Evolutionary conservation across 2,888 invertebrate genomes (phyloP).

Genomic region (Geophilus truncorum): DNA sequence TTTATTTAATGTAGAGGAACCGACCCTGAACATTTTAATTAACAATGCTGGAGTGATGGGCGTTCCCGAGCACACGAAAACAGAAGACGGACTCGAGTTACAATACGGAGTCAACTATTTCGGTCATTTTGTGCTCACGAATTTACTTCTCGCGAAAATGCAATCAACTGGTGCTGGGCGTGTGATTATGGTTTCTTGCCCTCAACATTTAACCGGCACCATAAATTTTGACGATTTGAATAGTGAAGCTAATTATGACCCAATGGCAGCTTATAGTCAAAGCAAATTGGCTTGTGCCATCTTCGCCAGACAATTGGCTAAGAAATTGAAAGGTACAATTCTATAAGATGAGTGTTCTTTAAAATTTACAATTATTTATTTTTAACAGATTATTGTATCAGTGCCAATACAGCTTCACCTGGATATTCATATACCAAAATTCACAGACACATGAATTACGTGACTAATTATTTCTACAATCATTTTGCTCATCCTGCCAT

Average conservation of each 20-base stretch:
- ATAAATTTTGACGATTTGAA: slow-evolving; percentile 9
- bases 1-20: slow-evolving; percentile 52
- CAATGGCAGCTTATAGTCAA: not conserved
- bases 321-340: not conserved
- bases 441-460: not conserved
- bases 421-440: not conserved
- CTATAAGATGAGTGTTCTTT: too few relatives aligned
- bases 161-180: not conserved
- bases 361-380: too few relatives aligned
- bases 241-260: not conserved
- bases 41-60: slow-evolving; percentile 81
- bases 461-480: not conserved
- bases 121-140: slow-evolving; percentile 35
- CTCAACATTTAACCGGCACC: not conserved
- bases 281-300: not conserved
- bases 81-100: slow-evolving; percentile 71
- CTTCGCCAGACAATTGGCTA: not conserved
- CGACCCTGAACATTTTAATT: slow-evolving; percentile 64
- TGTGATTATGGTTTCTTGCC: not conserved
- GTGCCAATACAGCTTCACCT: not conserved
- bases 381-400: not conserved
- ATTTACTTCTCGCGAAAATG: not conserved
- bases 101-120: slow-evolving; percentile 65
- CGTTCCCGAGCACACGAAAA: slow-evolving; percentile 56
- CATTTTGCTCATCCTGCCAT: slow-evolving; percentile 11